These are phyloP conservation scores for Epistrophe eligans DNA, from an alignment of 2,888 invertebrate genomes.

Conservation along the genomic window DNA sequence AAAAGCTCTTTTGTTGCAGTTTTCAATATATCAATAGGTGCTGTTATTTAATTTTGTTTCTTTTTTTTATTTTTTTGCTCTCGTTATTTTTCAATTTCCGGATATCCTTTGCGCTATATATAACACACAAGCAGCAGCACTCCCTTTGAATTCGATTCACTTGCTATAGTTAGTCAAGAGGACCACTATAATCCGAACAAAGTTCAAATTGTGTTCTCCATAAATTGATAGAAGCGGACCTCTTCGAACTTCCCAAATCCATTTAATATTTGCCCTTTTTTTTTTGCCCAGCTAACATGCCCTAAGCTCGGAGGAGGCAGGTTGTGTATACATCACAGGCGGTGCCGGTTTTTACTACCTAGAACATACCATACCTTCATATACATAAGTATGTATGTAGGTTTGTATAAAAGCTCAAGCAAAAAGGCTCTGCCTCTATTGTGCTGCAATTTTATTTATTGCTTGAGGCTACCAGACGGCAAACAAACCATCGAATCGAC, in stretches of 20 bases:
- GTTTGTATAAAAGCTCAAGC: not conserved
- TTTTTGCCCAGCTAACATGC: constrained; percentile 11
- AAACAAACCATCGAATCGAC: constrained; percentile 74
- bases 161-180: constrained; percentile 18
- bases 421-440: constrained; percentile 49
- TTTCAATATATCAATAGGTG: constrained; percentile 11
- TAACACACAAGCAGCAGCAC: constrained; percentile 12
- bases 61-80: constrained; percentile 5
- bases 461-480: constrained; percentile 70
- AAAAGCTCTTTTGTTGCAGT: constrained; percentile 25
- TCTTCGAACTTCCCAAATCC: constrained; percentile 56
- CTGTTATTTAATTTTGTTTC: constrained; percentile 35
- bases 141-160: constrained; percentile 18
- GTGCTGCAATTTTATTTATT: constrained; percentile 72
- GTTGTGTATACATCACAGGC: not conserved
- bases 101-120: constrained; percentile 37
- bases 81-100: constrained; percentile 53
- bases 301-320: constrained; percentile 16
- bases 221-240: constrained; percentile 66
- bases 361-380: not conserved
- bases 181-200: constrained; percentile 35
- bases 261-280: constrained; percentile 70
- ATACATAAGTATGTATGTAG: no score
- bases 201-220: constrained; percentile 57
- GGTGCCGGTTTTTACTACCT: constrained; percentile 15